Base-by-base conservation (phyloP, 1,140 invertebrate species). In the Panagrolaimus sp. region DNA sequence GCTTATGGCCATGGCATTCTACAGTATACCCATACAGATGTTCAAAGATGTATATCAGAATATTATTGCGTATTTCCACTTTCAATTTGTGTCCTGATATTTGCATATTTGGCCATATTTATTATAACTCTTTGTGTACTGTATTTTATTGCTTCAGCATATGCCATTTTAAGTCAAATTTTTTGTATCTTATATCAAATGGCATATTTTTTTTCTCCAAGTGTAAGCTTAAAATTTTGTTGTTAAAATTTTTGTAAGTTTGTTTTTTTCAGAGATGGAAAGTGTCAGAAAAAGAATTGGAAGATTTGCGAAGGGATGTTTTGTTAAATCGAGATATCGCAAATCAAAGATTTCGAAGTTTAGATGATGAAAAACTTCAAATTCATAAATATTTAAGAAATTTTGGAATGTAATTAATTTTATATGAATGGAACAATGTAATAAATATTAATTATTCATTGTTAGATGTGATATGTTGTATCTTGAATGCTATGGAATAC, bases 241-340 rank as follows among this genome's bases (percentile, higher is more conserved):
- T 10, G 17, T 21, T n/a, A n/a, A 48, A 48, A 0, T 21, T 17
- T 21, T 58, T n/a, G 15, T 12, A 24, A n/a, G 3, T 5, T 21
- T 58, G 1, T 17, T 3, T 21, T 1, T 58, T 58, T 58, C 52
- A 58, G 52, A 58, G 52, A 58, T 58, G 52, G 52, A 21, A 58
- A 4, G 52, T 58, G 0, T 58, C 52, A 21, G 52, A 58, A 21
- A 21, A 28, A 21, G 52, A 58, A 26, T 21, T 58, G 17, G 28
- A 58, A 26, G 52, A 58, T 21, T 28, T 58, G 15, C 52, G 52
- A 21, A 58, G 28, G 8, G 10, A 58, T 21, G 52, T 58, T 14
- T 21, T 58, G 10, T 21, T 28, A 0, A 58, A 58, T 58, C 52
- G 52, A 12, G 52, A 58, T 26, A 58, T 58, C 8, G 28, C 28